Conservation (phyloP, 2,113 vertebrate genomes). For the Nesoenas mayeri region DNA sequence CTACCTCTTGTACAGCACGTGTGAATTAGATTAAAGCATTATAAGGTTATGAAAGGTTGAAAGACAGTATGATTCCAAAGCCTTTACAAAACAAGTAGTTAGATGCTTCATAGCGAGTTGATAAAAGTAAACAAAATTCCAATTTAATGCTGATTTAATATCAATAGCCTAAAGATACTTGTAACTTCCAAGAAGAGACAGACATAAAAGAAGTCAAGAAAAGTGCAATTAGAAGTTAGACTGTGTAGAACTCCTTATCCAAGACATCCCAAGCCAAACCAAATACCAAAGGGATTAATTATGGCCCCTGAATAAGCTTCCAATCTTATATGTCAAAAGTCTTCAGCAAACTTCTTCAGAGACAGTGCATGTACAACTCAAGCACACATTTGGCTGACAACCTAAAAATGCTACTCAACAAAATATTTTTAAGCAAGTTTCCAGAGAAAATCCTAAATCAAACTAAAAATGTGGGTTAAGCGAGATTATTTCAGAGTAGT, state of each 20-base stretch:
- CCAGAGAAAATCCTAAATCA: neutral
- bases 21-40: neutral
- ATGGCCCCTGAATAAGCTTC: neutral
- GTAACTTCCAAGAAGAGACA: neutral
- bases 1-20: neutral
- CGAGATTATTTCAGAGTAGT: neutral
- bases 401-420: neutral
- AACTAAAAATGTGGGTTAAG: neutral
- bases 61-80: neutral
- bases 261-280: neutral
- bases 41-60: neutral
- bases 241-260: neutral
- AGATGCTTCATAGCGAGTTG: neutral
- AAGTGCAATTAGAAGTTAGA: neutral
- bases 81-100: neutral
- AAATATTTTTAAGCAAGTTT: neutral
- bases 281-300: neutral
- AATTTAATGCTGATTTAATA: neutral
- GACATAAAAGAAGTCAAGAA: neutral
- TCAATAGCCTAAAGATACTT: neutral
- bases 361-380: neutral
- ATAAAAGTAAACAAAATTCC: neutral
- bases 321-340: neutral
- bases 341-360: neutral
- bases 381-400: neutral